Evolutionary conservation across 1,140 invertebrate species (phyloP).

Genomic region (Centruroides vittatus): DNA sequence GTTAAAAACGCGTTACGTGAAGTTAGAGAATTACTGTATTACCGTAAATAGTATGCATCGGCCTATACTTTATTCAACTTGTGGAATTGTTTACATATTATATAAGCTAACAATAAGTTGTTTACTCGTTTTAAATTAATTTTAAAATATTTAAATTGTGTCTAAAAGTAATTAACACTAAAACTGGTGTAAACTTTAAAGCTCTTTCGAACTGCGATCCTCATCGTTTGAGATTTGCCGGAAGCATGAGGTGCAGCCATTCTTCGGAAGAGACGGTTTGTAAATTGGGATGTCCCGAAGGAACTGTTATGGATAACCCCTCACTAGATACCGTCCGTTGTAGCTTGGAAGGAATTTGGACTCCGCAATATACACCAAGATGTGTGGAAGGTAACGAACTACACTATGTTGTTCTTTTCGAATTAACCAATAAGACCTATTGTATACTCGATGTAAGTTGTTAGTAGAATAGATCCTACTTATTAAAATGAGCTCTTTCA

Average conservation of each 20-base stretch:
- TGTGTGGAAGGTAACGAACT: constrained; percentile 47
- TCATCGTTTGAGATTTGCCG: neutral
- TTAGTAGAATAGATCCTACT: no score
- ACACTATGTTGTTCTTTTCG: no score
- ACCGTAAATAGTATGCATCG: no score
- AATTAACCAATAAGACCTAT: no score
- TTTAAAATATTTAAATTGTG: neutral
- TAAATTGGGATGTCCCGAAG: constrained; percentile 4
- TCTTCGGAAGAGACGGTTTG: constrained; percentile 9
- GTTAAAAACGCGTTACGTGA: no score
- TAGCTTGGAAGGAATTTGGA: constrained; percentile 31
- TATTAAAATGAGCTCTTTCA: no score
- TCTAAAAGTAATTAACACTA: neutral
- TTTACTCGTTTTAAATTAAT: no score
- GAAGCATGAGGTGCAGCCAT: constrained; percentile 6
- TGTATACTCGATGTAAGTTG: no score
- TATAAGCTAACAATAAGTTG: no score
- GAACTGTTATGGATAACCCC: constrained; percentile 6
- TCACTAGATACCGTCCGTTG: constrained; percentile 4
- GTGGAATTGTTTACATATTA: no score
- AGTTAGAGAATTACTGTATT: no score
- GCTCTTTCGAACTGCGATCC: constrained; percentile 11
- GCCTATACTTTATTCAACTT: no score
- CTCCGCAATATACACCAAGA: constrained; percentile 51
- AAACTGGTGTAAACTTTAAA: constrained; percentile 1